Percentiles rank a stretch among this genome's conserved stretches.
phyloP scores from a whole-genome alignment of 2,113 vertebrate genomes.

The Phaethornis superciliosus region DNA sequence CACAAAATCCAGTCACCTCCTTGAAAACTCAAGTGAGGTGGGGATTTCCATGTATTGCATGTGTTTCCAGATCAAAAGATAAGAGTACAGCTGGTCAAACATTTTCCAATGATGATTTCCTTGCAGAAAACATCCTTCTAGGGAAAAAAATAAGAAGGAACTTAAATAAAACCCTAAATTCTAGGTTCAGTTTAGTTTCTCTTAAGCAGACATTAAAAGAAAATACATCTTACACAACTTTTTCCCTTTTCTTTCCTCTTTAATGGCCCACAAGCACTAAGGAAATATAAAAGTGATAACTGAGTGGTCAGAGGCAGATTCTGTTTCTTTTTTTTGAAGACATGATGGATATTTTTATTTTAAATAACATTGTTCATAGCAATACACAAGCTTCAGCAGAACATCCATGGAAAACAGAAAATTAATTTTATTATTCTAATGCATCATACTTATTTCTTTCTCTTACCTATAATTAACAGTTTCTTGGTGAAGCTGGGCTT shows the following conservation, averaged over 20 bases:
- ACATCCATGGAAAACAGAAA: not conserved
- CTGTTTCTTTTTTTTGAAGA: not conserved
- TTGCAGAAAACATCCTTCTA: slow-evolving; percentile 57
- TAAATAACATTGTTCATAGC: not conserved
- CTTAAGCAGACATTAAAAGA: not conserved
- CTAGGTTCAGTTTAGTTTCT: not conserved
- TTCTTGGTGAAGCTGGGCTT: not conserved
- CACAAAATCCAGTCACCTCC: slow-evolving; percentile 34
- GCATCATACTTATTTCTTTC: not conserved
- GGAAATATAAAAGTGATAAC: not conserved
- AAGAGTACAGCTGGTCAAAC: slow-evolving; percentile 67
- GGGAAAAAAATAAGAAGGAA: not conserved
- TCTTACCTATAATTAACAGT: not conserved
- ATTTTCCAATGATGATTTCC: slow-evolving; percentile 64
- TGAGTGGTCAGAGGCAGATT: not conserved
- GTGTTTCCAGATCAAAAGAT: slow-evolving; percentile 63
- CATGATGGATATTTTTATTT: not conserved
- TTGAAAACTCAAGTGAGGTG: slow-evolving; percentile 53
- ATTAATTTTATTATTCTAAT: not conserved
- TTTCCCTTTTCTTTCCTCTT: not conserved
- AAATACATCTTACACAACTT: not conserved
- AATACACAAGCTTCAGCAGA: not conserved
- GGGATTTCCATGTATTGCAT: slow-evolving; percentile 70
- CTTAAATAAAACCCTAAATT: not conserved
- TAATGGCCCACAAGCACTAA: not conserved